Evolutionary conservation across 2,113 vertebrate species (phyloP), one percentile per base, ranked within the genome.

Genomic region (Choloepus hoffmanni): DNA sequence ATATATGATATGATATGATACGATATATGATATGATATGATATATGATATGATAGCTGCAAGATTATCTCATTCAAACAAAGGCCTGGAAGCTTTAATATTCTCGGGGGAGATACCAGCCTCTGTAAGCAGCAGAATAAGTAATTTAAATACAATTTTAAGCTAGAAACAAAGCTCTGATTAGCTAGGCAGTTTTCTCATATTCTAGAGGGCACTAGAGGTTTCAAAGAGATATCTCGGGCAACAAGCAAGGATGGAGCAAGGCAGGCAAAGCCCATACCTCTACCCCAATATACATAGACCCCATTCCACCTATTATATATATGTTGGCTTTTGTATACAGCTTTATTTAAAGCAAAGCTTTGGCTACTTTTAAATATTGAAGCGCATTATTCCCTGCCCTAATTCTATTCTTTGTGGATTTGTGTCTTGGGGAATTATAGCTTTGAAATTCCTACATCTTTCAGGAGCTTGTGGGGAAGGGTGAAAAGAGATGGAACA

Each of bases 51-150:
- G 74, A 92, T 95, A 87, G 85, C 85, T 86, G 62, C 36, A 85
- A 63, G 30, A 90, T 68, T 82, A 58, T 94, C 72, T 82, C 81
- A 88, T 62, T 94, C 73, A 63, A 90, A 95, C 63, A 86, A 92
- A 96, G 13, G 12, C 33, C 85, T 82, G 45, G 33, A 86, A 93
- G 33, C 26, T 76, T 74, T 89, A 81, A n/a, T 72, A 68, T 48
- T 90, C 43, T 85, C 65, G 63, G 19, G 63, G 67, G 33, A 88
- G 77, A 88, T 43, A 76, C 7, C 77, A 45, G 48, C 43, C 15
- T 94, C 50, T 91, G 19, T 23, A 33, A 28, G 11, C 18, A 23
- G 13, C 13, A 77, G 63, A 96, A 70, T 88, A 21, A 58, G 74
- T 87, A 28, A 82, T 82, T 95, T 77, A 74, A 96, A 86, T 30